Evolutionary conservation across 2,797 vertebrate species (phyloP), one percentile per base, ranked within the genome.

Genomic region (Bovichtus diacanthus): DNA sequence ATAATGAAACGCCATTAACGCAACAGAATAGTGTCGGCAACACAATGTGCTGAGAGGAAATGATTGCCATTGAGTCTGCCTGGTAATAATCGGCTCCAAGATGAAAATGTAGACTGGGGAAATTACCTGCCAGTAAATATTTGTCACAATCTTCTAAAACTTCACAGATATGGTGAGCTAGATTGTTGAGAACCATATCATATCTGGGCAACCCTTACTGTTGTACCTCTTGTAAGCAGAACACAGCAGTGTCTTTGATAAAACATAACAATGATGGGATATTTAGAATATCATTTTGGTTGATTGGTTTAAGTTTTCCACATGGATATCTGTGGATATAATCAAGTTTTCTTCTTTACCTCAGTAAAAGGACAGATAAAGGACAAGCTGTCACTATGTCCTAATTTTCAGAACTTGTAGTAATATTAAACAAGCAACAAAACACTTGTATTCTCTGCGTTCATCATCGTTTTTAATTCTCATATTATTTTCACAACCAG

Each of bases 61-160:
- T 69, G 2, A 36, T 51, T 15, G n/a, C 49, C 25, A 21, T 16
- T 25, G 59, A 29, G 11, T 41, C 29, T 44, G 36, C 21, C 27
- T 62, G 41, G 38, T 25, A 29, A 64, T 55, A 31, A 38, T 31
- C 18, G 41, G 50, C 34, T 41, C 44, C 34, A 39, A 75, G 61
- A 69, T 63, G 27, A 58, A 59, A 73, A 60, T 15, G 9, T 64
- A 2, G 2, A 47, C 50, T 29, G 38, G 6, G 27, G 34, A 66
- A 63, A 58, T 62, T 19, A 29, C 46, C 53, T 31, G 59, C 9
- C 50, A 39, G 51, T 46, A 41, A 65, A n/a, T 70, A 19, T 44
- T 64, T 23, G 9, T 50, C 7, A 36, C 58, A 31, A 29, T 63
- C 19, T 18, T 21, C 2, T 21, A 49, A 39, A 58, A 61, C 44